Percentiles rank a stretch among this genome's conserved stretches.
phyloP scores from a whole-genome alignment of 2,888 invertebrate genomes.

The Sarcophaga carnaria region DNA sequence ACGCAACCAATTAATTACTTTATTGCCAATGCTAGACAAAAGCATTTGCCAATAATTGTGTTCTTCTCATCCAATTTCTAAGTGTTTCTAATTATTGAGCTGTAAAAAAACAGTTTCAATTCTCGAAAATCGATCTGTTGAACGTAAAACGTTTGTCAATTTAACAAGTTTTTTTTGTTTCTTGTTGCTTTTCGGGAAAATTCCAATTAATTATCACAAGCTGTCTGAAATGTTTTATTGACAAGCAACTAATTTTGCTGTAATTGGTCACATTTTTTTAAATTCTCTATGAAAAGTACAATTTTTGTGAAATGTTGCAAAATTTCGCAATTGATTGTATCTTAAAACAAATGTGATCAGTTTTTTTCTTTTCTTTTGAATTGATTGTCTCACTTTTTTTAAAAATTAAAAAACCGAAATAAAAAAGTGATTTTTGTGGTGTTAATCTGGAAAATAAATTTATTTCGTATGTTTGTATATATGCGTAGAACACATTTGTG shows the following conservation, averaged over 20 bases:
- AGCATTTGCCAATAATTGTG: no score
- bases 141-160: not conserved
- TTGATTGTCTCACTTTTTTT: conserved; percentile 7
- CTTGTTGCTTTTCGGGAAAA: no score
- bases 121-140: no score
- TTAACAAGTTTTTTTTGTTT: not conserved
- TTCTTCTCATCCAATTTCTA: no score
- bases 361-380: conserved; percentile 17
- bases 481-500: conserved; percentile 2
- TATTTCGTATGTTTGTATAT: conserved; percentile 21
- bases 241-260: not conserved
- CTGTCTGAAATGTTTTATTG: not conserved
- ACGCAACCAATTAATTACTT: no score
- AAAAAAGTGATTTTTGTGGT: conserved; percentile 9
- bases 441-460: conserved; percentile 32
- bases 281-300: not conserved
- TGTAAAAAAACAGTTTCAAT: no score
- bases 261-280: not conserved
- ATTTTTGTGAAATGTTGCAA: not conserved
- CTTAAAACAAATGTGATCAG: conserved; percentile 12
- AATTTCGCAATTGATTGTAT: not conserved
- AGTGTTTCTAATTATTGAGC: no score
- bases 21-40: no score
- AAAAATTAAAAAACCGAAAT: not conserved
- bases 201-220: no score